A percentile compares a stretch with the other conserved stretches of the same genome.
Evolutionary conservation across 2,797 vertebrate genomes (phyloP).

Genomic region (Sandelia bainsii): DNA sequence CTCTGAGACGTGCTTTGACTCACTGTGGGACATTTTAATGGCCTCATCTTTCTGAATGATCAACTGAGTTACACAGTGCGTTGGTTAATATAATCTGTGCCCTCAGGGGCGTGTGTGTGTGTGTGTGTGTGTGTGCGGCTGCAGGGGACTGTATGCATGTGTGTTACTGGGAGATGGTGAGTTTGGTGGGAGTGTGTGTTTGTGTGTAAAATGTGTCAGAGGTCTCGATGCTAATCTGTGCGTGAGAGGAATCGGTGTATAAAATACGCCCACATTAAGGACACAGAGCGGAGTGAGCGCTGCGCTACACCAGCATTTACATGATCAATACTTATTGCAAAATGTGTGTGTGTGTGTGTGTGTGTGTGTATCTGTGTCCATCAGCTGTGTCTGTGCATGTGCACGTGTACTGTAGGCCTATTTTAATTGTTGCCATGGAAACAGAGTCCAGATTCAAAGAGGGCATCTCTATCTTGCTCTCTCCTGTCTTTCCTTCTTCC

Average conservation of each 20-base stretch:
- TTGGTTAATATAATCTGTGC: constrained; percentile 59
- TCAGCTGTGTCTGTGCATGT: constrained; percentile 68
- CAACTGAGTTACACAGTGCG: constrained; percentile 44
- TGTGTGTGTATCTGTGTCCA: constrained; percentile 64
- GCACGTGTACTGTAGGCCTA: constrained; percentile 76
- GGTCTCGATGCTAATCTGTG: constrained; percentile 52
- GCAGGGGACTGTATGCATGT: constrained; percentile 22
- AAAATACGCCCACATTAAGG: constrained; percentile 37
- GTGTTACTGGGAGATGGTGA: constrained; percentile 4
- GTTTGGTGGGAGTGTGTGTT: background rate
- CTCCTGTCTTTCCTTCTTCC: constrained; percentile 12
- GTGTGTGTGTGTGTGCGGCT: constrained; percentile 6
- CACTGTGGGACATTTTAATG: constrained; percentile 55
- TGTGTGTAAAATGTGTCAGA: constrained; percentile 20
- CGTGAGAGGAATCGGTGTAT: constrained; percentile 37
- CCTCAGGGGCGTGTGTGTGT: constrained; percentile 15
- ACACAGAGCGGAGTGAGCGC: constrained; percentile 7
- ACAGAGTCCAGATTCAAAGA: constrained; percentile 86
- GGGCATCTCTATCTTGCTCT: constrained; percentile 71
- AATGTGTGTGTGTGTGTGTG: constrained; percentile 29
- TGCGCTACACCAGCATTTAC: constrained; percentile 39
- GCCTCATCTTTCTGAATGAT: constrained; percentile 58
- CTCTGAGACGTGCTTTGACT: constrained; percentile 55
- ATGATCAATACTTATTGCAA: constrained; percentile 57
- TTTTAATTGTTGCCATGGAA: constrained; percentile 90